phyloP scores from a whole-genome alignment of 1,140 invertebrate species.

The Drosophila bocki region DNA sequence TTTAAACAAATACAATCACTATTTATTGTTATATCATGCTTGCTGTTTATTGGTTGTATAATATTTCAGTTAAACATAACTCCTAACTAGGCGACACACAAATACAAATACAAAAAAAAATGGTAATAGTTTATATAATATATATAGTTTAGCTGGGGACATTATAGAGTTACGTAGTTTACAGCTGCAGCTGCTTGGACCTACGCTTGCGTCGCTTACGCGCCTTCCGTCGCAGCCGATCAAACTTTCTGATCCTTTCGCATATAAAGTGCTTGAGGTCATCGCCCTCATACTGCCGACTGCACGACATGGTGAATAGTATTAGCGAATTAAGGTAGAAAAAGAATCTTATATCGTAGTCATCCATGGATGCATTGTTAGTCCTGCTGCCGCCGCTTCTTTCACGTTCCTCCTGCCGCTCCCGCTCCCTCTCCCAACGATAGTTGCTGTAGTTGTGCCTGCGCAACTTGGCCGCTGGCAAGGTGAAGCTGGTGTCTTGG shows the following conservation, averaged over 20 bases:
- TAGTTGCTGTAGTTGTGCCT: constrained; percentile 58
- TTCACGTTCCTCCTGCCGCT: constrained; percentile 4
- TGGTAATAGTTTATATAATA: constrained; percentile 14
- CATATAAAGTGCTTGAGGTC: constrained; percentile 77
- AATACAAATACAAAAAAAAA: constrained; percentile 37
- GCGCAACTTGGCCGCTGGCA: constrained; percentile 53
- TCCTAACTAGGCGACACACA: constrained; percentile 51
- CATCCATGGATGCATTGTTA: constrained; percentile 30
- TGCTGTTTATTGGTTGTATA: constrained; percentile 39
- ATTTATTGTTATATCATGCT: constrained; percentile 44
- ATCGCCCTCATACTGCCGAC: constrained; percentile 68
- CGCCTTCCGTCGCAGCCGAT: constrained; percentile 76
- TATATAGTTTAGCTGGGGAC: constrained; percentile 14
- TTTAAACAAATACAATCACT: background rate
- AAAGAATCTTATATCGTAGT: constrained; percentile 81
- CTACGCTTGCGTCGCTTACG: constrained; percentile 70
- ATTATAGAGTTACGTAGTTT: constrained; percentile 1
- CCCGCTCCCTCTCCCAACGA: constrained; percentile 15
- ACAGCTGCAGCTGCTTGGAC: constrained; percentile 19
- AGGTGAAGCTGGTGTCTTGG: background rate
- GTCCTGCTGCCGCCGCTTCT: constrained; percentile 2
- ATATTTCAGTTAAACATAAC: constrained; percentile 57
- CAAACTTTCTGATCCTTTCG: constrained; percentile 70
- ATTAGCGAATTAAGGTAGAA: constrained; percentile 83
- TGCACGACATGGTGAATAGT: constrained; percentile 72